phyloP scores from a whole-genome alignment of 2,113 vertebrate genomes.

The Myxocyprinus asiaticus region DNA sequence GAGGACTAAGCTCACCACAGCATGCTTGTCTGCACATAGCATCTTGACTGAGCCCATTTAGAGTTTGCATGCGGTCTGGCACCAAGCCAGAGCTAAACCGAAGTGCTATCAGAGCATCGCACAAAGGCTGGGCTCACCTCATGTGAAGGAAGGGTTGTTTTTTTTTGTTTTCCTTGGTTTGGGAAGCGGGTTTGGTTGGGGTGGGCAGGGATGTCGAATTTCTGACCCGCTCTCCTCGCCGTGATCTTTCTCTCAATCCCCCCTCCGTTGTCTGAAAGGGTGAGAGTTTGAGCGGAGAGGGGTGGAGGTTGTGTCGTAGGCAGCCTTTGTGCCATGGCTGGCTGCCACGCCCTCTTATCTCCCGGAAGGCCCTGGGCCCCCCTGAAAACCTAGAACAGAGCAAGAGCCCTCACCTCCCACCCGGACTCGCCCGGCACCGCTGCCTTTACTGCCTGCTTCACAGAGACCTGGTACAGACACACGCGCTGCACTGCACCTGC shows the following conservation, averaged over 20 bases:
- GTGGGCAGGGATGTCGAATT: conserved; percentile 48
- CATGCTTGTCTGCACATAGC: conserved; percentile 59
- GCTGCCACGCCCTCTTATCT: conserved; percentile 65
- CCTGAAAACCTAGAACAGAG: conserved; percentile 66
- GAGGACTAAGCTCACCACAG: conserved; percentile 45
- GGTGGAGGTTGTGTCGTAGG: conserved; percentile 64
- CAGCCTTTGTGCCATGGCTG: conserved; percentile 81
- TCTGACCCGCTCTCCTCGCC: conserved; percentile 57
- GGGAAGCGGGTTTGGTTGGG: conserved; percentile 40
- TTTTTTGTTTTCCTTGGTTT: conserved; percentile 42
- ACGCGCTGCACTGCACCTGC: conserved; percentile 84
- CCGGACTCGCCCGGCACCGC: conserved; percentile 76
- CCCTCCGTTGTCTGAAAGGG: conserved; percentile 60
- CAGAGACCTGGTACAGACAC: conserved; percentile 79
- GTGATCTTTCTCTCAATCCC: conserved; percentile 60
- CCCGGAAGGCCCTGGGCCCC: conserved; percentile 66
- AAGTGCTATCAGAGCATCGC: conserved; percentile 64
- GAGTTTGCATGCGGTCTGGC: conserved; percentile 69
- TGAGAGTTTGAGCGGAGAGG: conserved; percentile 60
- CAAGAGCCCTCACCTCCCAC: conserved; percentile 68
- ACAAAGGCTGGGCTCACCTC: conserved; percentile 76
- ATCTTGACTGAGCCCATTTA: conserved; percentile 58
- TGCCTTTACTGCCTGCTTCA: conserved; percentile 83
- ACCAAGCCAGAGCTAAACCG: conserved; percentile 51
- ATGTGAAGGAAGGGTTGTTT: conserved; percentile 42